A percentile compares a stretch with the other conserved stretches of the same genome.
Evolutionary conservation across 1,140 invertebrate genomes (phyloP).

Genomic region (Cotesia typhae): DNA sequence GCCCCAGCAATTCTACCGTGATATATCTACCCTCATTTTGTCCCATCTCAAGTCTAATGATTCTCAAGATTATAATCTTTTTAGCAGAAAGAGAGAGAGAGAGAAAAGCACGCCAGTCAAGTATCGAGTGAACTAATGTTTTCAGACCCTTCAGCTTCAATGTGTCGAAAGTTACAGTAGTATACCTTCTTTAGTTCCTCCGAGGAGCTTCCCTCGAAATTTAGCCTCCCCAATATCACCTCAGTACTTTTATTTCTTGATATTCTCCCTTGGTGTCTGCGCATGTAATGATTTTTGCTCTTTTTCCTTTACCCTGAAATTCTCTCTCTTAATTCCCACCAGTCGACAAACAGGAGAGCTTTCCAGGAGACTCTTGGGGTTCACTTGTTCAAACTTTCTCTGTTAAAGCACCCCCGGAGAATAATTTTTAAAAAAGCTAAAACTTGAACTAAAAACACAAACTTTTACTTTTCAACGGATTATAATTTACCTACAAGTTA

Average conservation of each 20-base stretch:
- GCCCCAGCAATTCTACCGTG: background rate
- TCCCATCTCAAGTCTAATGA: conserved; percentile 46
- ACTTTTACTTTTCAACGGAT: conserved; percentile 19
- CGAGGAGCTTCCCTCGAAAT: background rate
- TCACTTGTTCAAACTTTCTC: conserved; percentile 28
- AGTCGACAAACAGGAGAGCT: conserved; percentile 19
- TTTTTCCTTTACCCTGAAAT: background rate
- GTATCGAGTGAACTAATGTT: too few species aligned
- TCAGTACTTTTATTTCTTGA: background rate
- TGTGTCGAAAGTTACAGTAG: background rate
- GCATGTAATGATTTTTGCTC: conserved; percentile 15
- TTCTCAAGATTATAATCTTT: conserved; percentile 60
- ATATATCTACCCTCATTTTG: background rate
- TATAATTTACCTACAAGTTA: conserved; percentile 29
- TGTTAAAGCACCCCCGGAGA: conserved; percentile 28
- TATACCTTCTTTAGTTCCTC: background rate
- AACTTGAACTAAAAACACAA: background rate
- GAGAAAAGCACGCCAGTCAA: background rate
- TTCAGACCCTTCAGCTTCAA: conserved; percentile 3
- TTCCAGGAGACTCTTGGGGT: conserved; percentile 14
- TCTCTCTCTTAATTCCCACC: background rate
- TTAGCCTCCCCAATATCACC: conserved; percentile 2
- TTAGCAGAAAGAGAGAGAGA: conserved; percentile 42
- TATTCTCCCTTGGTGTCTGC: background rate
- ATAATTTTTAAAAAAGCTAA: conserved; percentile 23